Conservation (phyloP, 2,113 vertebrate species). For the Oryzias curvinotus region DNA sequence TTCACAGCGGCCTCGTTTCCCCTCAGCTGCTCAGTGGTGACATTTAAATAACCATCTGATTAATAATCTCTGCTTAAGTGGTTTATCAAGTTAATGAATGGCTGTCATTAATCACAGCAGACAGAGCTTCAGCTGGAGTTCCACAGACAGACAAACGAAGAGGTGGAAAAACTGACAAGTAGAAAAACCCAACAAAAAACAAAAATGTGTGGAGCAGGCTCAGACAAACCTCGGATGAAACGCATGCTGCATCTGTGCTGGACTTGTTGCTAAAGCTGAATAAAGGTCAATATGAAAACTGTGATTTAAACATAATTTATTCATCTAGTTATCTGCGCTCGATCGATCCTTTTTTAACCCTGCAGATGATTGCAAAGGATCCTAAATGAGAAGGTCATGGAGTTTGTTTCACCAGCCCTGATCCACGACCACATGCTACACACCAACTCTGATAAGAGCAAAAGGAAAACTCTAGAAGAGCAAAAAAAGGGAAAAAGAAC, state of each 20-base stretch:
- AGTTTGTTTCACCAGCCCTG: constrained; percentile 27
- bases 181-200: background rate
- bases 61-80: constrained; percentile 74
- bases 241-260: constrained; percentile 1
- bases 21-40: constrained; percentile 54
- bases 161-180: constrained; percentile 9
- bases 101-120: constrained; percentile 70
- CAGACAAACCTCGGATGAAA: constrained; percentile 21
- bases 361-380: constrained; percentile 24
- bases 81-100: constrained; percentile 78
- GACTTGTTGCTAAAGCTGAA: constrained; percentile 27
- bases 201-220: constrained; percentile 16
- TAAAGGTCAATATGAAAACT: constrained; percentile 27
- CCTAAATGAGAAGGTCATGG: constrained; percentile 28
- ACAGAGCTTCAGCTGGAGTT: constrained; percentile 42
- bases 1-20: constrained; percentile 68
- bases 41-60: constrained; percentile 79
- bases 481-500: background rate
- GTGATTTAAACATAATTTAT: constrained; percentile 28
- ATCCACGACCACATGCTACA: constrained; percentile 15
- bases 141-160: constrained; percentile 11
- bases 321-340: constrained; percentile 13
- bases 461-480: constrained; percentile 10
- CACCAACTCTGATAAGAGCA: constrained; percentile 24
- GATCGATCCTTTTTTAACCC: constrained; percentile 54